These are phyloP conservation scores for Echiichthys vipera DNA, from an alignment of 2,797 vertebrate genomes.

Conservation along the genomic window DNA sequence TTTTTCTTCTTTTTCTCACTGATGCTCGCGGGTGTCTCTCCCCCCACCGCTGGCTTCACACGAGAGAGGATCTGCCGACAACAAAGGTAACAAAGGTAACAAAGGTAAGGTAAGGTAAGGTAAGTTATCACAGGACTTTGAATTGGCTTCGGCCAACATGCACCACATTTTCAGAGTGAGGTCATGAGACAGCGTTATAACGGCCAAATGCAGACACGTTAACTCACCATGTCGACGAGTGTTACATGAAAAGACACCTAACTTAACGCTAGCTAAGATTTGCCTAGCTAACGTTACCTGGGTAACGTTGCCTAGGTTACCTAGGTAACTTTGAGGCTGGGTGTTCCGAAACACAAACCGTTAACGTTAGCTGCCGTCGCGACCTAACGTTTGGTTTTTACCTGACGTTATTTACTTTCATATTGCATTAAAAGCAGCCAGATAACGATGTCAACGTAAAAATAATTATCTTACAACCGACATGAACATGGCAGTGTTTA, in stretches of 20 bases:
- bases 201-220: background rate
- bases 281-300: constrained; percentile 47
- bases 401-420: background rate
- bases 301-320: constrained; percentile 55
- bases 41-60: constrained; percentile 91
- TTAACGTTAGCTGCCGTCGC: background rate
- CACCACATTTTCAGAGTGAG: background rate
- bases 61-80: constrained; percentile 88
- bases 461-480: fast-evolving
- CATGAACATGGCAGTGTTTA: too few species aligned
- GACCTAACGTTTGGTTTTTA: background rate
- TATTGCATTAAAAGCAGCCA: background rate
- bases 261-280: background rate
- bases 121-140: background rate
- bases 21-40: constrained; percentile 74
- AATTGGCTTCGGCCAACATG: too few species aligned
- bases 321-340: constrained; percentile 39
- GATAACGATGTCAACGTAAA: background rate
- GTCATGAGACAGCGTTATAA: background rate
- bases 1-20: constrained; percentile 88
- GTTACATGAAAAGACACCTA: background rate
- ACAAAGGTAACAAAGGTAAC: too few species aligned
- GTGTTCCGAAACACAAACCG: background rate
- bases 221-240: constrained; percentile 64
- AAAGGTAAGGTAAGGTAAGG: too few species aligned